Evolutionary conservation across 1,140 invertebrate genomes (phyloP), one percentile per base, ranked within the genome.

Genomic region (Sycobia sp.): DNA sequence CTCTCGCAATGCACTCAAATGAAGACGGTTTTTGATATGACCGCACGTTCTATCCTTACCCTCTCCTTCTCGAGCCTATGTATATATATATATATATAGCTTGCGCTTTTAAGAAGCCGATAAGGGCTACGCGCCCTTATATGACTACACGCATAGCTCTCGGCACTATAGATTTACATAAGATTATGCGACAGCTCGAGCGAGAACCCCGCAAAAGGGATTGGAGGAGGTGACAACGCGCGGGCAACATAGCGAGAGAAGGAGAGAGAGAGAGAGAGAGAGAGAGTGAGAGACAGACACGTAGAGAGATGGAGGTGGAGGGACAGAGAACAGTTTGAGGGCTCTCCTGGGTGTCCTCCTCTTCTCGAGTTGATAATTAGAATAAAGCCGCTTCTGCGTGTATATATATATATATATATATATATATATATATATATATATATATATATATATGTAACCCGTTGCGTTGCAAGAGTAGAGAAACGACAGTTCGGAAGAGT

Each of bases 331-430:
- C 53, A 67, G 61, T 67, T 63, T 53, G 46, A 65, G 65, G 67
- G 59, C 68, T 71, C 76, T 73, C 75, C 53, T 54, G 75, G 75
- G 72, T 70, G 53, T 61, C 67, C 61, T 75, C 68, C 56, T 71
- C 69, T n/a, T n/a, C n/a, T 72, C 69, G 50, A 65, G 63, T 56
- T 70, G 73, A 75, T 76, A 77, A 77, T 77, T 77, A 76, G 68
- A 75, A 76, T 72, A 62, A 69, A 69, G 68, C 49, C 25, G 4
- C 39, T 4, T 8, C 49, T 59, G 41, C 43, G 58, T 36, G 29
- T 51, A 50, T 63, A n/a, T n/a, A n/a, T n/a, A n/a, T n/a, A n/a
- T n/a, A n/a, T n/a, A n/a, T n/a, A n/a, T n/a, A n/a, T n/a, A n/a
- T n/a, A n/a, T n/a, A n/a, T n/a, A n/a, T n/a, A n/a, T n/a, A n/a